Evolutionary conservation across 2,113 vertebrate species (phyloP).

Genomic region (Hippolais icterina): DNA sequence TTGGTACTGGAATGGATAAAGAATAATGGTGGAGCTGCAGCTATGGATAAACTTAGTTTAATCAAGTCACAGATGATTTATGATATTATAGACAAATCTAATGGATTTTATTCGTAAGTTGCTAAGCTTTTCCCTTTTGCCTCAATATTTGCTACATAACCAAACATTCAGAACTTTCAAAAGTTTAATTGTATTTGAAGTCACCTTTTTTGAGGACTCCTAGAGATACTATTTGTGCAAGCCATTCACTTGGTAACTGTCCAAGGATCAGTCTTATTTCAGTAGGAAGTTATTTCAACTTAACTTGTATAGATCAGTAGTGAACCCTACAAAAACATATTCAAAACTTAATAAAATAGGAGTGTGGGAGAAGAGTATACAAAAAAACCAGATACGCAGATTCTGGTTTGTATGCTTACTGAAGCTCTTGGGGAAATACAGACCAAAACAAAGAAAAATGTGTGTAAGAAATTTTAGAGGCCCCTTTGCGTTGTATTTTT

Average conservation of each 20-base stretch:
- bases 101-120: constrained; percentile 91
- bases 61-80: constrained; percentile 89
- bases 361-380: neutral
- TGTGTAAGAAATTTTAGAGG: neutral
- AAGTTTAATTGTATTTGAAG: neutral
- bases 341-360: neutral
- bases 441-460: neutral
- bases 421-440: neutral
- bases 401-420: neutral
- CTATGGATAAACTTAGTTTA: constrained; percentile 86
- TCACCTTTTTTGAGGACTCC: neutral
- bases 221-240: neutral
- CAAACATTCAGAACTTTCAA: neutral
- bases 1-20: constrained; percentile 96
- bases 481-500: neutral
- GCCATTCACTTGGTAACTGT: neutral
- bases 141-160: neutral
- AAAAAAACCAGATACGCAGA: accelerated
- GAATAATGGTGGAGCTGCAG: constrained; percentile 82
- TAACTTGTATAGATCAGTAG: neutral
- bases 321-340: neutral
- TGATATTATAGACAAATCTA: constrained; percentile 85
- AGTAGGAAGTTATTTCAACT: neutral
- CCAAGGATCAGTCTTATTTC: neutral
- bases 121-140: neutral